Conservation (phyloP, 2,113 vertebrate species). For the Sialia sialis region DNA sequence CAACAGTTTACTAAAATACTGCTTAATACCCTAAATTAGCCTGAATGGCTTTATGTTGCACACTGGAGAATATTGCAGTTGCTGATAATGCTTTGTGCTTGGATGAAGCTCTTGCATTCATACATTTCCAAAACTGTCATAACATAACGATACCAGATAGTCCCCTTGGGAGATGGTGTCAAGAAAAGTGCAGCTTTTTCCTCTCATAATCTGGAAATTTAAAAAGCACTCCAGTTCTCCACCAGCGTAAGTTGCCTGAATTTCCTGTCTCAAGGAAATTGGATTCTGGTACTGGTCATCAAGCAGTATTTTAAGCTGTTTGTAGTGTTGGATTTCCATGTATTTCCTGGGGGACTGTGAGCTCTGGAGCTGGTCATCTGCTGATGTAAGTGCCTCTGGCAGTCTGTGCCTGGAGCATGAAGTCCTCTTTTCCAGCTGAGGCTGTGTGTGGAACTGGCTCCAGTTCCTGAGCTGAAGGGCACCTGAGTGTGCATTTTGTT, state of each 20-base stretch:
- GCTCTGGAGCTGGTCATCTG: background rate
- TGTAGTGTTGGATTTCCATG: background rate
- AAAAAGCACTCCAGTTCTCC: background rate
- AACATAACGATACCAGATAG: background rate
- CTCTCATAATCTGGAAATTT: background rate
- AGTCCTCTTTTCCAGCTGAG: background rate
- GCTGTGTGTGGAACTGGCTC: background rate
- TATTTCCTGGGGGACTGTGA: background rate
- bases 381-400: fast-evolving
- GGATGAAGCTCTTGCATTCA: background rate
- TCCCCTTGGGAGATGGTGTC: background rate
- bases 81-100: background rate
- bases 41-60: background rate
- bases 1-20: background rate
- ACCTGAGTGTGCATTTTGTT: background rate
- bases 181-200: background rate
- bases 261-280: background rate
- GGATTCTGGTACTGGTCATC: background rate
- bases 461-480: background rate
- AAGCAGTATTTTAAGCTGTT: background rate
- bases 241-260: background rate
- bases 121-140: background rate
- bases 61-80: background rate
- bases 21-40: background rate
- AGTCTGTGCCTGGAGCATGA: background rate